Evolutionary conservation across 2,888 invertebrate genomes (phyloP).

Genomic region (Xestia ashworthii): DNA sequence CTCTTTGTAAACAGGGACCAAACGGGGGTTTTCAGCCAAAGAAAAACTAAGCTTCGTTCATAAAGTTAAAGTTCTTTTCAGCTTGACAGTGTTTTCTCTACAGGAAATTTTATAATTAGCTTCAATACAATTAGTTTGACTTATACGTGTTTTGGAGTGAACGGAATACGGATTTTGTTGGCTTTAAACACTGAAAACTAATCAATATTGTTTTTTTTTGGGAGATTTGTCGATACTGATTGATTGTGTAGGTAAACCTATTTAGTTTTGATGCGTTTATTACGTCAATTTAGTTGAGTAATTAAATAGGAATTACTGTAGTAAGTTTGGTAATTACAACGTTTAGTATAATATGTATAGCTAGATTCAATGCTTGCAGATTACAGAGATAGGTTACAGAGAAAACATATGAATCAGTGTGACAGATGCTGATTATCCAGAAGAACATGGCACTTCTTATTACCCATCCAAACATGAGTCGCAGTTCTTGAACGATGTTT

Average conservation of each 20-base stretch:
- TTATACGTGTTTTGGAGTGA: conserved; percentile 56
- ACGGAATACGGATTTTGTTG: conserved; percentile 43
- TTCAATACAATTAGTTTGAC: conserved; percentile 69
- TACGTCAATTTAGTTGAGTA: conserved; percentile 14
- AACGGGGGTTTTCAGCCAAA: neutral
- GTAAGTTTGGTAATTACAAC: neutral
- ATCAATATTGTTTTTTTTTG: conserved; percentile 40
- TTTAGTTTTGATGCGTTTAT: neutral
- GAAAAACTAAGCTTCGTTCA: neutral
- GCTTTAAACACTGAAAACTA: conserved; percentile 42
- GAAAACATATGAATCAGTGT: neutral
- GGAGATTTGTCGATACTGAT: conserved; percentile 13
- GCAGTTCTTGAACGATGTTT: neutral
- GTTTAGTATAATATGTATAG: no score
- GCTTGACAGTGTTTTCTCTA: neutral
- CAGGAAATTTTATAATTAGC: conserved; percentile 61
- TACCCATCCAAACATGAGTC: neutral
- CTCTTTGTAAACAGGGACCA: conserved; percentile 73
- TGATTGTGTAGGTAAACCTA: neutral
- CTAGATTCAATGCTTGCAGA: neutral
- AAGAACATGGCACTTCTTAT: neutral
- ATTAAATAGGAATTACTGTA: neutral
- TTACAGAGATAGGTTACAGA: neutral
- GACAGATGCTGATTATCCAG: neutral
- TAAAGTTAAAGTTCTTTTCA: neutral